Percentiles rank a stretch among this genome's conserved stretches.
Evolutionary conservation across 2,797 vertebrate species (phyloP).

Genomic region (Siniperca scherzeri): DNA sequence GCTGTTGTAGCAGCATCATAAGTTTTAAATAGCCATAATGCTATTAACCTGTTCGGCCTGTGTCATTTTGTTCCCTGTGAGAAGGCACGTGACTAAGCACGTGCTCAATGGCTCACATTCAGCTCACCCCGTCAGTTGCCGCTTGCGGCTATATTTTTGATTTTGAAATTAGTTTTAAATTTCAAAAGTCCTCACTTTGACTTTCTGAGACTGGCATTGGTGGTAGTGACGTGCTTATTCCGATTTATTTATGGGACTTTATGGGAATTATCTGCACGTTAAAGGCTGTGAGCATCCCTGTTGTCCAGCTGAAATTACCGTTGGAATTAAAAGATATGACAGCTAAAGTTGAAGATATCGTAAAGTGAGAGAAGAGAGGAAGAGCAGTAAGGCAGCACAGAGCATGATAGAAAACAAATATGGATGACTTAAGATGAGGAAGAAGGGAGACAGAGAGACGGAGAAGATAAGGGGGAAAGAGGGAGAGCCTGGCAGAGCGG

Average conservation of each 20-base stretch:
- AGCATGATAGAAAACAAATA: slow-evolving; percentile 7
- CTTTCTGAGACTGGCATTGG: background rate
- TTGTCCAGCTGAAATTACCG: background rate
- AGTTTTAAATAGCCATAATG: too few relatives aligned
- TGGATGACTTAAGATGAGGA: slow-evolving; percentile 17
- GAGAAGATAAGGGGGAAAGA: slow-evolving; percentile 26
- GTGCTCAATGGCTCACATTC: too few relatives aligned
- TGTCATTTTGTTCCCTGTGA: too few relatives aligned
- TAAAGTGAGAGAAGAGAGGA: background rate
- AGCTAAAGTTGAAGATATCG: background rate
- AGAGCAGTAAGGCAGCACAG: background rate
- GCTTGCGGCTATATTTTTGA: background rate
- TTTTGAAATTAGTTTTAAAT: slow-evolving; percentile 8
- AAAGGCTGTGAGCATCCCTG: background rate
- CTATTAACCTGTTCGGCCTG: too few relatives aligned
- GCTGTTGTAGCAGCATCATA: too few relatives aligned
- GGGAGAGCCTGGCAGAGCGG: slow-evolving; percentile 11
- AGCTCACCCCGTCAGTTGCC: too few relatives aligned
- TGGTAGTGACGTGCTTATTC: background rate
- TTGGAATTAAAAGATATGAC: background rate
- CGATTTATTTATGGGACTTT: background rate
- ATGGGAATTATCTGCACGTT: background rate
- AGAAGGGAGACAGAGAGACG: slow-evolving; percentile 6
- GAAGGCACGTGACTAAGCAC: too few relatives aligned
- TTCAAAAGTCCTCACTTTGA: background rate